Evolutionary conservation across 1,140 invertebrate genomes (phyloP).

Genomic region (Melanaphis sacchari): DNA sequence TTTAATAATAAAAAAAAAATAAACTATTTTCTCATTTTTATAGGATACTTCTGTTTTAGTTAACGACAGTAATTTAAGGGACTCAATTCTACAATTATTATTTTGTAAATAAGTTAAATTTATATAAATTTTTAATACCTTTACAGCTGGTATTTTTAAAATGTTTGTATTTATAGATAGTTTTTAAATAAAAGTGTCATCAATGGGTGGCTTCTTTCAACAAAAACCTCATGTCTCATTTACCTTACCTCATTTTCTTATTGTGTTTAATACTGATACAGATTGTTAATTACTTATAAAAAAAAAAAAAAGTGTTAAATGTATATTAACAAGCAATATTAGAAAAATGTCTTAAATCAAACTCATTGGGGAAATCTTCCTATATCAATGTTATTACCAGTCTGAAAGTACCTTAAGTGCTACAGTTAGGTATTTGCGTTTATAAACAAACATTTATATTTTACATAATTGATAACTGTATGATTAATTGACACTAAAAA

Average conservation of each 20-base stretch:
- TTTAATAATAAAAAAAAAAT: no score
- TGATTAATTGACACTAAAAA: no score
- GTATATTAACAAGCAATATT: neutral
- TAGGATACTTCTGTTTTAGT: neutral
- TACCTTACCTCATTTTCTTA: no score
- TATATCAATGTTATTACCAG: neutral
- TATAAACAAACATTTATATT: neutral
- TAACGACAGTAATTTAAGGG: conserved; percentile 39
- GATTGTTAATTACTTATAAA: no score
- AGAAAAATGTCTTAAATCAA: neutral
- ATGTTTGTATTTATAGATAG: neutral
- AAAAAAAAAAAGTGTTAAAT: conserved; percentile 7
- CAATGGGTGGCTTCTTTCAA: no score
- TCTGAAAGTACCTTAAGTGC: neutral
- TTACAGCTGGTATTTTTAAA: neutral
- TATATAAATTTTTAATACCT: conserved; percentile 23
- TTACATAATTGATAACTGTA: neutral
- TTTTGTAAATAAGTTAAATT: conserved; percentile 33
- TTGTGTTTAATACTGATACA: no score
- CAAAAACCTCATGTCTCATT: no score
- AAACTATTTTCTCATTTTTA: neutral
- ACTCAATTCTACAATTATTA: conserved; percentile 7
- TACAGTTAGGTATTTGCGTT: neutral
- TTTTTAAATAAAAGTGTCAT: neutral
- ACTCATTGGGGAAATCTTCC: neutral